Conservation (phyloP, 1,140 invertebrate species). For the Ceratina japonica region DNA sequence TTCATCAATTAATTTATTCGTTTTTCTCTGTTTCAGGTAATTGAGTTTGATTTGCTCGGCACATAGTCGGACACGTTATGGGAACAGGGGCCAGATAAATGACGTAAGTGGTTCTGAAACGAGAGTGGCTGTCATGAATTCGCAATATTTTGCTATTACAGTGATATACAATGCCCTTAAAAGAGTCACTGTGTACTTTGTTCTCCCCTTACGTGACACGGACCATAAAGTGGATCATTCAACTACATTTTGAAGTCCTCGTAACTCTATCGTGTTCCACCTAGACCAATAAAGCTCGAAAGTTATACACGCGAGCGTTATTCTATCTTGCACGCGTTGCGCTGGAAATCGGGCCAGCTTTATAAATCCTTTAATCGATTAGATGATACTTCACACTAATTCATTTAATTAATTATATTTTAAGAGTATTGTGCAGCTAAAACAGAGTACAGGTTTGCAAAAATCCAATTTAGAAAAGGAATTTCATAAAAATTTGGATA, state of each 20-base stretch:
- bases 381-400: neutral
- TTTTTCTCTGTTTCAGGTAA: constrained; percentile 33
- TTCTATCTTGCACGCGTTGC: neutral
- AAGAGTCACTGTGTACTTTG: constrained; percentile 18
- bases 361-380: neutral
- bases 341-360: constrained; percentile 14
- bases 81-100: neutral
- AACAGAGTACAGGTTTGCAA: too few relatives aligned
- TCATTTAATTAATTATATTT: neutral
- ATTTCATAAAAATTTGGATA: too few relatives aligned
- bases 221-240: constrained; percentile 40
- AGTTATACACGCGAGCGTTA: constrained; percentile 12
- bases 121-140: constrained; percentile 25
- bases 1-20: neutral
- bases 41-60: too few relatives aligned
- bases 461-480: too few relatives aligned
- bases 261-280: constrained; percentile 27
- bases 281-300: constrained; percentile 34
- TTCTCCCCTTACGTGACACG: constrained; percentile 33
- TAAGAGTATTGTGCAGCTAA: too few relatives aligned
- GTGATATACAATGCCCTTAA: constrained; percentile 14
- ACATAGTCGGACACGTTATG: too few relatives aligned
- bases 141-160: neutral
- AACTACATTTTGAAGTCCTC: constrained; percentile 30
- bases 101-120: constrained; percentile 36